These are phyloP conservation scores for Halesus radiatus DNA, from an alignment of 1,140 invertebrate genomes.

Conservation along the genomic window DNA sequence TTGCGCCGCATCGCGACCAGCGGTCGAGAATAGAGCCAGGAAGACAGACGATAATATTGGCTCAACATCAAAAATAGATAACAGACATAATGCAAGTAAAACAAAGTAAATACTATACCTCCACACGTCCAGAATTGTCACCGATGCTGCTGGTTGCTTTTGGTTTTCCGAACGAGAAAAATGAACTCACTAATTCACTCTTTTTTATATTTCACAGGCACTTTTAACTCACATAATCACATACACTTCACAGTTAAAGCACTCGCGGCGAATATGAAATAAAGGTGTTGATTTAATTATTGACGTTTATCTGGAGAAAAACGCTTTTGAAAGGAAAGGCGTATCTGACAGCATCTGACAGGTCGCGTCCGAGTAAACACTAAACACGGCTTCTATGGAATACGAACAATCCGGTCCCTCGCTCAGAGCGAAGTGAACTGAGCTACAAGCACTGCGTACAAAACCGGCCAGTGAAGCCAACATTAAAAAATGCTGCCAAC, in stretches of 20 bases:
- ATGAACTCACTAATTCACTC: constrained; percentile 1
- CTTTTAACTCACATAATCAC: constrained; percentile 1
- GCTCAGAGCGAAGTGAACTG: constrained; percentile 36
- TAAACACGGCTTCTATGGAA: constrained; percentile 29
- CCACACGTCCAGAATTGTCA: constrained; percentile 15
- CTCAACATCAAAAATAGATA: constrained; percentile 19
- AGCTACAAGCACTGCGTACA: background rate
- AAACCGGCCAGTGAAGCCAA: constrained; percentile 14
- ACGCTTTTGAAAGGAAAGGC: constrained; percentile 7
- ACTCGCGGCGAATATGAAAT: constrained; percentile 18
- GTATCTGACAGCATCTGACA: constrained; percentile 30
- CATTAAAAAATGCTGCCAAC: background rate
- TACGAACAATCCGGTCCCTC: constrained; percentile 2
- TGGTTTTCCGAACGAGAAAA: constrained; percentile 24
- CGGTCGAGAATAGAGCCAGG: constrained; percentile 6
- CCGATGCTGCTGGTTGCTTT: background rate
- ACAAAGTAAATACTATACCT: constrained; percentile 16
- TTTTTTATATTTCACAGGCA: constrained; percentile 1
- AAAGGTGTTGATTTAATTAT: background rate
- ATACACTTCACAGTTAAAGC: constrained; percentile 5
- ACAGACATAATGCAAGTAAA: background rate
- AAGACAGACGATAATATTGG: background rate
- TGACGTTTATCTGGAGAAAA: constrained; percentile 25
- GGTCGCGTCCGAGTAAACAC: constrained; percentile 33
- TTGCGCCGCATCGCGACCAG: constrained; percentile 2